A percentile compares a stretch with the other conserved stretches of the same genome.
Conservation (phyloP, 2,888 invertebrate genomes). For the Andricus quercusramuli region DNA sequence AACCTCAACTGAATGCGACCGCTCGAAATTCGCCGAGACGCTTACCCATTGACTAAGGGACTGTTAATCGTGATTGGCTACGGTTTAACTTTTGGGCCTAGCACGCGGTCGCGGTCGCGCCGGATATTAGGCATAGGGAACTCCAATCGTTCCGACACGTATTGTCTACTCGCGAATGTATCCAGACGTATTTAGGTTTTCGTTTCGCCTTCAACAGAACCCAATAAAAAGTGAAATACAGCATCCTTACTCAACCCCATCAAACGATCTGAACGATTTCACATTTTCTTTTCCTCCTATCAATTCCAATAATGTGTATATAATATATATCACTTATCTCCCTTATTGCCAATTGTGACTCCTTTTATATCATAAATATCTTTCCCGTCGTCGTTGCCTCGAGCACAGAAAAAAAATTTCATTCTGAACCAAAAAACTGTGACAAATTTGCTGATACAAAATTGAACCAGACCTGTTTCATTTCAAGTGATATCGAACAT, state of each 20-base stretch:
- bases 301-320: neutral
- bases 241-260: neutral
- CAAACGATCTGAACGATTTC: neutral
- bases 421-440: too few species aligned
- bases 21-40: conserved; percentile 59
- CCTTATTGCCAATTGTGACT: neutral
- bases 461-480: too few species aligned
- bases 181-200: conserved; percentile 12
- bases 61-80: conserved; percentile 44
- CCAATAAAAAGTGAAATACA: conserved; percentile 9
- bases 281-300: neutral
- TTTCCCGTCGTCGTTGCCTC: neutral
- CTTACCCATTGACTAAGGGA: conserved; percentile 46
- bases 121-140: conserved; percentile 35
- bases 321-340: neutral
- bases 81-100: conserved; percentile 41
- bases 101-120: conserved; percentile 33
- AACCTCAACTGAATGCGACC: conserved; percentile 48
- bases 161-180: conserved; percentile 10
- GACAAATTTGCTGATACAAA: too few species aligned
- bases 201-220: neutral
- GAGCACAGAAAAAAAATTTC: neutral
- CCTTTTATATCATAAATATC: neutral
- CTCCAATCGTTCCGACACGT: neutral
- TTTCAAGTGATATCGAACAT: too few species aligned